Evolutionary conservation across 1,140 invertebrate species (phyloP), one percentile per base, ranked within the genome.

Genomic region (Drosophila bifasciata): DNA sequence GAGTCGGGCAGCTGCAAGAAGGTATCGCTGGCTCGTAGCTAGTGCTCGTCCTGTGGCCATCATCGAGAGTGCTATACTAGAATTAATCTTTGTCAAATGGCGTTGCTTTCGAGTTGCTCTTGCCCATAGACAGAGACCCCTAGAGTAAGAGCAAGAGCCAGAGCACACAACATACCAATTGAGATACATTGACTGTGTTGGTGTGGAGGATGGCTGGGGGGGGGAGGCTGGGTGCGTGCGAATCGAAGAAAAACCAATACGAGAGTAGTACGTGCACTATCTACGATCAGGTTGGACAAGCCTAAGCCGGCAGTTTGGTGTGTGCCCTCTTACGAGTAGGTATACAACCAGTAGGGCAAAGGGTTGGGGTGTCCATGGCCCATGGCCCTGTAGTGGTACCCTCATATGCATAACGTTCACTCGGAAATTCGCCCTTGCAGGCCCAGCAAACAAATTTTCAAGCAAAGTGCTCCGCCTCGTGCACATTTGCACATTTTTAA

Each of bases 321-420:
- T 39, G 55, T 9, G 28, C 28, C 28, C 62, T 43, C 44, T 32
- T 17, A 50, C 44, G 28, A 28, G 28, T 28, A 28, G 8, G 58
- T 36, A 23, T 39, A 16, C 45, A 50, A 32, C 48, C 16, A 39
- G 44, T 16, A 58, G 21, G 44, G 45, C 56, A 32, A 51, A 36
- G 32, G 32, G 11, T 36, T 36, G 32, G 32, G 11, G 13, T 36
- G 32, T 36, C 9, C 11, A 4, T 36, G 32, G 9, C 11, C 32
- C 32, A 28, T 36, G 32, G 32, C 32, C 32, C 32, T 36, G 11
- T 36, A 11, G 28, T 53, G 48, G 11, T 36, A 3, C 32, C 32
- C 64, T 70, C 67, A 70, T 70, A 70, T 70, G 67, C 67, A 70
- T 70, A 70, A 70, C 66, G 66, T 70, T 70, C 39, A 40, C 55